These are phyloP conservation scores for Fratercula arctica DNA, from an alignment of 2,797 vertebrate genomes.

Conservation along the genomic window DNA sequence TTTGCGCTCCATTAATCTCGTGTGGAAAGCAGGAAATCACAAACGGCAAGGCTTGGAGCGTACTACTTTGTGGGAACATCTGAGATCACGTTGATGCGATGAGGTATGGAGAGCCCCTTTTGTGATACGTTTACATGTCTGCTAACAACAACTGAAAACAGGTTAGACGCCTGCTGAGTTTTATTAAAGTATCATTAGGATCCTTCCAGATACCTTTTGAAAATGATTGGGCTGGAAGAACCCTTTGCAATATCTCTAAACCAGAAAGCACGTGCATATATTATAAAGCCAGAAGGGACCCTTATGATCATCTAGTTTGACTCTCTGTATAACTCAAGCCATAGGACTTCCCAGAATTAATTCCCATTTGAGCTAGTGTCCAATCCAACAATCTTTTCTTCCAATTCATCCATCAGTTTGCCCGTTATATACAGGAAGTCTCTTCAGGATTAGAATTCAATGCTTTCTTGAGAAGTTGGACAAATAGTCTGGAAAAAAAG, in stretches of 20 bases:
- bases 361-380: background rate
- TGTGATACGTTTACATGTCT: background rate
- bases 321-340: background rate
- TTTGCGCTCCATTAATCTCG: background rate
- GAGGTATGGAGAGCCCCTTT: background rate
- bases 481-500: slow-evolving; percentile 32
- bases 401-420: background rate
- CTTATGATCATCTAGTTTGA: background rate
- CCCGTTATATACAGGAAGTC: background rate
- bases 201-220: background rate
- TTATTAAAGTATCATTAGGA: background rate
- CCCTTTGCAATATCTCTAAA: slow-evolving; percentile 26
- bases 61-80: background rate
- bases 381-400: background rate
- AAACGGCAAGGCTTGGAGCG: background rate
- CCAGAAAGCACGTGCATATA: slow-evolving; percentile 54
- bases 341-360: background rate
- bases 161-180: slow-evolving; percentile 2
- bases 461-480: slow-evolving; percentile 63
- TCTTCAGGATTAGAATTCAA: slow-evolving; percentile 40
- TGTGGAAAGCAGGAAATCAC: background rate
- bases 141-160: slow-evolving; percentile 4
- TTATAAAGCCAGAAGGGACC: slow-evolving; percentile 48
- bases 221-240: background rate
- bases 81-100: background rate